Evolutionary conservation across 2,888 invertebrate species (phyloP), one percentile per base, ranked within the genome.

Genomic region (Elegia similella): DNA sequence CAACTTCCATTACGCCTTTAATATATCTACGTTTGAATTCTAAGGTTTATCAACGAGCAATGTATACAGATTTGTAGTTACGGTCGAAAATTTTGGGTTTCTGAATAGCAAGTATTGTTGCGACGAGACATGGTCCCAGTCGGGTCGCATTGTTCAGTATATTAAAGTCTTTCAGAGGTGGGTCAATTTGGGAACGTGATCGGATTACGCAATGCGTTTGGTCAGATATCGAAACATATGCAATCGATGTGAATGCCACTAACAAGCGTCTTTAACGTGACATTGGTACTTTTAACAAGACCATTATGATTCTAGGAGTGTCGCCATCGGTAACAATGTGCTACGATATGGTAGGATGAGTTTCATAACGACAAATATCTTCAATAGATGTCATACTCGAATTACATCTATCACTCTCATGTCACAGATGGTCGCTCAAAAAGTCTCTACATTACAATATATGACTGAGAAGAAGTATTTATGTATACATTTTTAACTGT

Each of bases 111-210:
- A 59, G 62, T 63, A 65, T 64, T 69, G 73, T 67, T 68, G 73
- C 69, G 60, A 70, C 23, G 60, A 61, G 71, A n/a, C 75, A 70
- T 67, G 70, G 72, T 75, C 79, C 73, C 72, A 81, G 80, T 80
- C 75, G 75, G 73, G 79, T 62, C 70, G 78, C 80, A 85, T 86
- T 88, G 88, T 88, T 81, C 84, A 80, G 82, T 86, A 81, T 85
- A 88, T 90, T 86, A 86, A 84, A 86, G 83, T 87, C 75, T 88
- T 88, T 86, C 83, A 85, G 78, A 82, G 80, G 73, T 78, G 76
- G 82, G 78, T 86, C 83, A 86, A 80, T 82, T 83, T 82, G 82
- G 82, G 77, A 79, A 74, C 75, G 81, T 86, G 85, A 88, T 87
- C 77, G 69, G 77, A 78, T 86, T 88, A 79, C 75, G 83, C 79